Conservation (phyloP, 2,888 invertebrate species). For the Zygogramma bicolorata region DNA sequence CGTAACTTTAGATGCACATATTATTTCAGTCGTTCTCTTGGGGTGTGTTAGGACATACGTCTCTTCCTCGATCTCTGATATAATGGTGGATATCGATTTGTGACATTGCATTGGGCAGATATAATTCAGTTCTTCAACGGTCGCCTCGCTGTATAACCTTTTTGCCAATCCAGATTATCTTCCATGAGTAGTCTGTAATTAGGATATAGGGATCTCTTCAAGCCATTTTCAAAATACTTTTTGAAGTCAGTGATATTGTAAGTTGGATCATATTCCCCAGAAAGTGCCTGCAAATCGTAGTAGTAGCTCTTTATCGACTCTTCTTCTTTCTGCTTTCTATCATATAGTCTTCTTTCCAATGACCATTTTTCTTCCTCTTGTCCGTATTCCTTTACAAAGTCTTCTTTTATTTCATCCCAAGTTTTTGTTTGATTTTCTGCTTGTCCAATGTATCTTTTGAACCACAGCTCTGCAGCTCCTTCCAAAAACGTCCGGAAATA, state of each 20-base stretch:
- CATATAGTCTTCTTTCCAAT: background rate
- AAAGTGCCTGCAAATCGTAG: constrained; percentile 9
- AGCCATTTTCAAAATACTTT: constrained; percentile 17
- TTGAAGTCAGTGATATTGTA: background rate
- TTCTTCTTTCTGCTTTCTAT: background rate
- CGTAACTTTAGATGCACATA: too few species aligned
- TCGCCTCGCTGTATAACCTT: background rate
- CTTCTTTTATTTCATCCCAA: background rate
- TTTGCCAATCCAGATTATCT: constrained; percentile 4
- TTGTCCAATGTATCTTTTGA: background rate
- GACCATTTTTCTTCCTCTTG: background rate
- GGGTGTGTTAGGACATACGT: too few species aligned
- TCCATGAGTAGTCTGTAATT: constrained; percentile 8
- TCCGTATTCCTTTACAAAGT: background rate
- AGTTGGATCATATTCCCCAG: background rate
- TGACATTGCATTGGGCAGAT: too few species aligned
- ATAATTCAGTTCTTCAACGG: constrained; percentile 3
- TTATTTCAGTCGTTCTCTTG: too few species aligned
- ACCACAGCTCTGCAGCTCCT: background rate
- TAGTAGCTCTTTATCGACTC: constrained; percentile 15
- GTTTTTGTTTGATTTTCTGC: background rate
- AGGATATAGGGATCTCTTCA: background rate
- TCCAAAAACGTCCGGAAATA: background rate
- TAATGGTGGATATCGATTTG: too few species aligned
- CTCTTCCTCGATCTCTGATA: too few species aligned